Evolutionary conservation across 2,888 invertebrate species (phyloP).

Genomic region (Clunio marinus): DNA sequence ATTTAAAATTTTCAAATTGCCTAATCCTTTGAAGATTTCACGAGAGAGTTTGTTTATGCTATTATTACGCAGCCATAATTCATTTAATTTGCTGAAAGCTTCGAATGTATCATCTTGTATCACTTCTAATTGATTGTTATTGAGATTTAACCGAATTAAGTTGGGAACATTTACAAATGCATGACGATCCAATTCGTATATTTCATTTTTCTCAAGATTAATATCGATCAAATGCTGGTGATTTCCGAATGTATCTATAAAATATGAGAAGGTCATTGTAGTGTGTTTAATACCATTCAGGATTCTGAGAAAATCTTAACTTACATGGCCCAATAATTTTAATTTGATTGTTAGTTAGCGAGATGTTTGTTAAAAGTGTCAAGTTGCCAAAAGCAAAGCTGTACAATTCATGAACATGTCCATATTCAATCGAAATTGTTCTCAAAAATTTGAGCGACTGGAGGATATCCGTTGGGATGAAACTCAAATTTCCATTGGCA

Average conservation of each 20-base stretch:
- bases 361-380: slow-evolving; percentile 62
- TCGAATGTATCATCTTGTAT: slow-evolving; percentile 81
- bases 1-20: slow-evolving; percentile 67
- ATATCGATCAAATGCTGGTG: slow-evolving; percentile 65
- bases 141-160: slow-evolving; percentile 70
- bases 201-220: slow-evolving; percentile 70
- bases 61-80: slow-evolving; percentile 76
- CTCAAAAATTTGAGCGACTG: slow-evolving; percentile 62
- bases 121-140: slow-evolving; percentile 78
- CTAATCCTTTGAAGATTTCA: slow-evolving; percentile 72
- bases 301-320: no score
- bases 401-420: slow-evolving; percentile 64
- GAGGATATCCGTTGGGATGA: slow-evolving; percentile 67
- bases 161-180: slow-evolving; percentile 70
- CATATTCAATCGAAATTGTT: slow-evolving; percentile 67
- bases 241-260: slow-evolving; percentile 70
- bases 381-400: slow-evolving; percentile 71
- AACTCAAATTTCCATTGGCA: slow-evolving; percentile 63
- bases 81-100: slow-evolving; percentile 67
- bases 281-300: no score
- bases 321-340: slow-evolving; percentile 61
- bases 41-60: slow-evolving; percentile 69
- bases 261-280: no score
- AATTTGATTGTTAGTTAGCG: slow-evolving; percentile 66
- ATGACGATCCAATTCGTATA: slow-evolving; percentile 67